A percentile compares a stretch with the other conserved stretches of the same genome.
Conservation (phyloP, 1,140 invertebrate species). For the Drosophila paulistorum region DNA sequence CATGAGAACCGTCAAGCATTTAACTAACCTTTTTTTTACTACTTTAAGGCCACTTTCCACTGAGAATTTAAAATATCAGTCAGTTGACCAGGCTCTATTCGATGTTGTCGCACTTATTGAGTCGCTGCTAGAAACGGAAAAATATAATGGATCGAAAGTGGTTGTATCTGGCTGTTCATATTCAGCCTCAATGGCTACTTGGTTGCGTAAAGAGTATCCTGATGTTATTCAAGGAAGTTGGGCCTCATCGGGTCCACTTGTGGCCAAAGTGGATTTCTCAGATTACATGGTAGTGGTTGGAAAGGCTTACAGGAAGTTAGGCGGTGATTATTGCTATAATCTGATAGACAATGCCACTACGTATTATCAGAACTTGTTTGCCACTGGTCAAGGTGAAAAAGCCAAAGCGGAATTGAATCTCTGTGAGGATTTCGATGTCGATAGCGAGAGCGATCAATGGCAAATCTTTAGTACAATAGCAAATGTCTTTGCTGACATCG, state of each 20-base stretch:
- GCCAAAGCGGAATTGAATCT: constrained; percentile 78
- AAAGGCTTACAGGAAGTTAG: constrained; percentile 55
- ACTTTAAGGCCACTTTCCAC: constrained; percentile 82
- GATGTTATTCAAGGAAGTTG: constrained; percentile 86
- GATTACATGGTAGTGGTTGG: constrained; percentile 72
- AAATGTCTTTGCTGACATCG: constrained; percentile 69
- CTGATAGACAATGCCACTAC: constrained; percentile 84
- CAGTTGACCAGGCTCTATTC: constrained; percentile 89
- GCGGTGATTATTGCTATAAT: constrained; percentile 83
- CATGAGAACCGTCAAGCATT: too few relatives aligned
- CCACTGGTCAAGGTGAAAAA: constrained; percentile 40
- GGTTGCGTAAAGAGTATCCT: constrained; percentile 91
- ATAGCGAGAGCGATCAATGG: constrained; percentile 65
- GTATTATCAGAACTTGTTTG: constrained; percentile 82
- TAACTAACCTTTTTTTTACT: not conserved
- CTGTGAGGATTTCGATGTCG: constrained; percentile 64
- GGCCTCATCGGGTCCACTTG: constrained; percentile 90
- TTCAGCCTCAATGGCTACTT: constrained; percentile 90
- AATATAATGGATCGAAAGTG: constrained; percentile 76
- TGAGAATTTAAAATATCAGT: constrained; percentile 88
- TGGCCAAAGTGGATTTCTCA: constrained; percentile 88
- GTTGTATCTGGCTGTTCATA: constrained; percentile 91
- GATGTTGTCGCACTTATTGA: constrained; percentile 90
- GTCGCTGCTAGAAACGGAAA: constrained; percentile 83
- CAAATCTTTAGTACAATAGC: constrained; percentile 72